Conservation (phyloP, 2,888 invertebrate species). For the Eurytoma californica region DNA sequence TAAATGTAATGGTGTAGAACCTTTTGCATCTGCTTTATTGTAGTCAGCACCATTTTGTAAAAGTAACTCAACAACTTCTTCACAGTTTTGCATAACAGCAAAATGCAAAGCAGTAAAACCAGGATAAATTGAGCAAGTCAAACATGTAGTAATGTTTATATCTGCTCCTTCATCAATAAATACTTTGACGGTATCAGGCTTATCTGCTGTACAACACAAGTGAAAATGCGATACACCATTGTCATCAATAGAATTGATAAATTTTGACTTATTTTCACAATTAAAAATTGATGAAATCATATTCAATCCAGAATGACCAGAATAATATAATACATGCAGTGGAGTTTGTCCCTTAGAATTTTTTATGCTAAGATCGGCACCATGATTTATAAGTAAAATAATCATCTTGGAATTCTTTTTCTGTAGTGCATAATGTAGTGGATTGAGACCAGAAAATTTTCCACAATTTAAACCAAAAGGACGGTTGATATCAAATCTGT, state of each 20-base stretch:
- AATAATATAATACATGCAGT: not conserved
- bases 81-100: not conserved
- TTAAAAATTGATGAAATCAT: too few species aligned
- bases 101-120: too few species aligned
- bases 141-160: not conserved
- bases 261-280: not conserved
- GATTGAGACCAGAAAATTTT: too few species aligned
- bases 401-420: too few species aligned
- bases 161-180: not conserved
- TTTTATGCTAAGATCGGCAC: not conserved
- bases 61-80: not conserved
- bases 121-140: too few species aligned
- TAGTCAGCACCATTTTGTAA: not conserved
- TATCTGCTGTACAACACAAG: not conserved
- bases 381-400: too few species aligned
- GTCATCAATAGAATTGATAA: not conserved
- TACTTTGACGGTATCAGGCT: not conserved
- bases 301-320: too few species aligned
- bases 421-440: too few species aligned
- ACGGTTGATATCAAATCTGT: too few species aligned
- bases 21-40: not conserved
- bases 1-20: not conserved
- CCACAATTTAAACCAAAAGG: too few species aligned
- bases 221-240: conserved; percentile 7
- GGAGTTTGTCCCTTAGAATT: conserved; percentile 4